Percentiles rank a stretch among this genome's conserved stretches.
phyloP scores from a whole-genome alignment of 2,113 vertebrate genomes.

The Dipodomys ordii region DNA sequence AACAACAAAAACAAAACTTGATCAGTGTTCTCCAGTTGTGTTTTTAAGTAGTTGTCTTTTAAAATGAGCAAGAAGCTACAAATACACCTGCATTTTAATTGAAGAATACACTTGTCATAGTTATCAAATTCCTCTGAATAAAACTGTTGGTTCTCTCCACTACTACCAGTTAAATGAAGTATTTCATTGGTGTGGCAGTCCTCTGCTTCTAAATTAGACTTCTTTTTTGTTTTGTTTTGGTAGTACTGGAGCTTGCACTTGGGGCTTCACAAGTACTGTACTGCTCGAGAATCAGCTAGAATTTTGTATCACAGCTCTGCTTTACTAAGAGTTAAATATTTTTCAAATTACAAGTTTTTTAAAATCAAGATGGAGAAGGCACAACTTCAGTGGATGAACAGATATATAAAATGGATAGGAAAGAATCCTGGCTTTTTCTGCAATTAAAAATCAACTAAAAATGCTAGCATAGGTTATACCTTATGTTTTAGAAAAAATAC shows the following conservation, averaged over 20 bases:
- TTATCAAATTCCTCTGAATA: neutral
- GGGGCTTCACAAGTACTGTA: no score
- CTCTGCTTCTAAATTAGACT: neutral
- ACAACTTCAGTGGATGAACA: conserved; percentile 1
- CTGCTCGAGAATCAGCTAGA: neutral
- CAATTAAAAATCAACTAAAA: conserved; percentile 50
- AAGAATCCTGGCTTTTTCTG: conserved; percentile 28
- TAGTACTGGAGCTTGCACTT: no score
- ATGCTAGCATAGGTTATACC: neutral
- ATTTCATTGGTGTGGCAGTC: neutral
- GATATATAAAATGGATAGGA: conserved; percentile 25
- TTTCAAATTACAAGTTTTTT: neutral
- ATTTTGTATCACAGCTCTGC: neutral
- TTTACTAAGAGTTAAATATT: neutral
- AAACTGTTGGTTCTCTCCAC: neutral
- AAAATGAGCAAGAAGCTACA: neutral
- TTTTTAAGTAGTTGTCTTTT: no score
- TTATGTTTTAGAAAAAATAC: conserved; percentile 17
- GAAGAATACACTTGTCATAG: neutral
- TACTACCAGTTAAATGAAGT: neutral
- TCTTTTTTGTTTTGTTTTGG: neutral
- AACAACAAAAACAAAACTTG: neutral
- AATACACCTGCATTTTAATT: neutral
- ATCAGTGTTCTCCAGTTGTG: neutral
- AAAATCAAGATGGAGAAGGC: conserved; percentile 17